phyloP scores from a whole-genome alignment of 2,888 invertebrate genomes.

The Heteropelma amictum region DNA sequence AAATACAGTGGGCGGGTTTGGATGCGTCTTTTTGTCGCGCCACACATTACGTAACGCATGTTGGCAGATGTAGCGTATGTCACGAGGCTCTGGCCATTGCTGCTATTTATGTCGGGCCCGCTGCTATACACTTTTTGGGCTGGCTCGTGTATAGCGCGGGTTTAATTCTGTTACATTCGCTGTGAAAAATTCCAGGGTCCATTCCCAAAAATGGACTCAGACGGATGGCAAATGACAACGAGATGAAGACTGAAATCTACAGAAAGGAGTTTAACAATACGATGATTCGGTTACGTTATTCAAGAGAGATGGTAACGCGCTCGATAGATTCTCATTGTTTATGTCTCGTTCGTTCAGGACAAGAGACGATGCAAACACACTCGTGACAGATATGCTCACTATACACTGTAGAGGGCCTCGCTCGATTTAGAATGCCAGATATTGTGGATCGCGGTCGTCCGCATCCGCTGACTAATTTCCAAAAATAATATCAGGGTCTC shows the following conservation, averaged over 20 bases:
- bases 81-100: conserved; percentile 44
- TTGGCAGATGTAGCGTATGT: conserved; percentile 52
- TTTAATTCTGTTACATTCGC: conserved; percentile 26
- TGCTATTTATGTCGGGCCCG: conserved; percentile 50
- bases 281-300: too few relatives aligned
- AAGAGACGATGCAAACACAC: not conserved
- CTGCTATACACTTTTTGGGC: conserved; percentile 32
- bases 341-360: not conserved
- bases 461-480: conserved; percentile 50
- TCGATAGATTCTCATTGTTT: not conserved
- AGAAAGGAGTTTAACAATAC: too few relatives aligned
- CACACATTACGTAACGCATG: conserved; percentile 33
- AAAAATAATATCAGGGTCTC: conserved; percentile 49
- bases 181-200: conserved; percentile 30
- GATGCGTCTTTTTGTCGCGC: conserved; percentile 12
- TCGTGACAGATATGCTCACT: not conserved
- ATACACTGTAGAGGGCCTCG: conserved; percentile 7
- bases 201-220: conserved; percentile 1
- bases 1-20: not conserved
- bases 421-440: conserved; percentile 47
- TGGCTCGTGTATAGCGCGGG: conserved; percentile 6
- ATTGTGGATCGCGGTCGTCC: conserved; percentile 44
- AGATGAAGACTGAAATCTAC: too few relatives aligned
- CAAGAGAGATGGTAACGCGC: too few relatives aligned
- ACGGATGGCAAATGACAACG: too few relatives aligned